Evolutionary conservation across 2,888 invertebrate species (phyloP), one percentile per base, ranked within the genome.

Genomic region (Drosophila picticornis): DNA sequence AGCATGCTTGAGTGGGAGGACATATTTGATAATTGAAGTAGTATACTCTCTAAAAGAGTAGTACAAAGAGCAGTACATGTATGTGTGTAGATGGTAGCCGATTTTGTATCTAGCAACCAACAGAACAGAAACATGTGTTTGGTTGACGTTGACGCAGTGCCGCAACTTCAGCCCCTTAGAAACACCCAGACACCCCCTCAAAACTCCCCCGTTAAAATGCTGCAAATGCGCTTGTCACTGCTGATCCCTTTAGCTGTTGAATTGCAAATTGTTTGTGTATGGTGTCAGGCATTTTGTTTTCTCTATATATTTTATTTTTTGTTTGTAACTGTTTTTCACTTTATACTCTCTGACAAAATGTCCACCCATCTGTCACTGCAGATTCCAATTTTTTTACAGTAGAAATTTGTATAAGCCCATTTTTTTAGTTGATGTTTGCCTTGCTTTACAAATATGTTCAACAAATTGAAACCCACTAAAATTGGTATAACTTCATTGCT

Each of bases 211-310:
- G 22, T 43, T 57, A 62, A 63, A 63, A 57, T 60, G 55, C 77
- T 59, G 84, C 78, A 86, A 90, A 82, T 89, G 90, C 88, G 83
- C 80, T 84, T 90, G 91, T 90, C 82, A 80, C 85, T 90, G 83
- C 83, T 87, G 87, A 87, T 87, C 87, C 91, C 73, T 83, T 87
- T 71, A 90, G 87, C 90, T 87, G 87, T 87, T 90, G 91, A 90
- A 87, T 87, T 87, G 90, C 91, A 87, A 90, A 90, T 87, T 90
- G 91, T 87, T 87, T 90, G 90, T 90, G 77, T 75, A 77, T 84
- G 84, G 89, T 84, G 79, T 84, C 80, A 76, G 74, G 71, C 82
- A 75, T 76, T 84, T 83, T 78, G 66, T 75, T 75, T 68, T 51
- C 46, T 43, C 27, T 59, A 51, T 61, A n/a, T 52, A 57, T 67